Base-by-base conservation (phyloP, 37 sponge, comb jelly and placozoan species). In the Agelas oroides region DNA sequence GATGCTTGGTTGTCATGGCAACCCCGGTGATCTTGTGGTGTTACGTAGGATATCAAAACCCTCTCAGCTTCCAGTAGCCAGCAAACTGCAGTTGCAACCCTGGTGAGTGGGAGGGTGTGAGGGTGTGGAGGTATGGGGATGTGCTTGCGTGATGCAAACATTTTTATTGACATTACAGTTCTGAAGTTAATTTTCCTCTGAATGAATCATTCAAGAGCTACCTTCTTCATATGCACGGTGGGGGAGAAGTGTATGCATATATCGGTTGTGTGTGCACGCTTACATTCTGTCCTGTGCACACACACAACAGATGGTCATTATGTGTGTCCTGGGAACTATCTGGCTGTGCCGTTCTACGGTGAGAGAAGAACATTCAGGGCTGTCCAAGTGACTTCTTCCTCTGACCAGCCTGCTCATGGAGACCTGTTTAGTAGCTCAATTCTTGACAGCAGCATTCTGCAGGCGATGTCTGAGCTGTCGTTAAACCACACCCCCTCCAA, bases 141-240 rank as follows among this genome's bases (percentile, higher is more conserved):
- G n/a, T n/a, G n/a, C n/a, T n/a, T n/a, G n/a, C n/a, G n/a, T n/a
- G n/a, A n/a, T n/a, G 46, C 3, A 46, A 12, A 46, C 46, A 46
- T 12, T 46, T 35, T 6, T 21, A 30, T 8, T 36, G 21, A 23
- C 2, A 32, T 39, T 6, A 25, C 36, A 67, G 78, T 55, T 58
- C 78, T 0, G 21, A 25, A 24, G 34, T 38, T 8, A 21, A 8
- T 14, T 71, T 79, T 39, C 63, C 84, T 6, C 28, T 92, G 61
- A 70, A 83, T 71, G 38, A 35, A 32, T 65, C 88, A 14, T 92
- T 92, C 75, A 78, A 73, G 39, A 87, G 65, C 68, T 92, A 92
- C 80, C 37, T 87, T 46, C 80, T 78, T 0, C 60, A 79, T 18
- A 65, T 71, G 32, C 74, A 66, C 38, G 80, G 92, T 87, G 8